A percentile compares a stretch with the other conserved stretches of the same genome.
Evolutionary conservation across 2,113 vertebrate genomes (phyloP).

Genomic region (Mixornis gularis): DNA sequence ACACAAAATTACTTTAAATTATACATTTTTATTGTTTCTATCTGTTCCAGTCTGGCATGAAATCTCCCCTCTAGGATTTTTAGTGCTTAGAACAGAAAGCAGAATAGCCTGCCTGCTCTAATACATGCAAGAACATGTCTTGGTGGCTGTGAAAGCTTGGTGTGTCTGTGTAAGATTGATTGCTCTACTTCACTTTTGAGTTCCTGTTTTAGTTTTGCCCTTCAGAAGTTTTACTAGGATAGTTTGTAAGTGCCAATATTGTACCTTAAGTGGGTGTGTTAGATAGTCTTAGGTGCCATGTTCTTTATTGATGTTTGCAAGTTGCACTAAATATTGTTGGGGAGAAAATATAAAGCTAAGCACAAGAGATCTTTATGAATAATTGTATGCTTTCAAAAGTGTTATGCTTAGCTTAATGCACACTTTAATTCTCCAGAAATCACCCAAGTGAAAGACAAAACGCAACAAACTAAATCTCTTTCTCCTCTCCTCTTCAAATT

Average conservation of each 20-base stretch:
- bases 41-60: neutral
- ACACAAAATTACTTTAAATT: neutral
- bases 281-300: neutral
- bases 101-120: neutral
- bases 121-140: neutral
- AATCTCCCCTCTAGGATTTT: neutral
- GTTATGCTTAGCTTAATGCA: neutral
- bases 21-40: neutral
- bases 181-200: neutral
- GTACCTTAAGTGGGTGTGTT: neutral
- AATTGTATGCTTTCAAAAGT: neutral
- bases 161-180: neutral
- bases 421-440: neutral
- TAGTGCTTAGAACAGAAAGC: neutral
- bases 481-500: neutral
- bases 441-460: neutral
- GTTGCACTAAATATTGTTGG: neutral
- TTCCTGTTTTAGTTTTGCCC: constrained; percentile 19
- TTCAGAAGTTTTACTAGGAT: constrained; percentile 1
- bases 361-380: neutral
- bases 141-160: neutral
- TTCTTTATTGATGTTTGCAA: neutral
- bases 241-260: neutral
- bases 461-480: neutral
- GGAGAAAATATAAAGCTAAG: neutral